Conservation (phyloP, 2,888 invertebrate genomes). For the Hypolimnas misippus region DNA sequence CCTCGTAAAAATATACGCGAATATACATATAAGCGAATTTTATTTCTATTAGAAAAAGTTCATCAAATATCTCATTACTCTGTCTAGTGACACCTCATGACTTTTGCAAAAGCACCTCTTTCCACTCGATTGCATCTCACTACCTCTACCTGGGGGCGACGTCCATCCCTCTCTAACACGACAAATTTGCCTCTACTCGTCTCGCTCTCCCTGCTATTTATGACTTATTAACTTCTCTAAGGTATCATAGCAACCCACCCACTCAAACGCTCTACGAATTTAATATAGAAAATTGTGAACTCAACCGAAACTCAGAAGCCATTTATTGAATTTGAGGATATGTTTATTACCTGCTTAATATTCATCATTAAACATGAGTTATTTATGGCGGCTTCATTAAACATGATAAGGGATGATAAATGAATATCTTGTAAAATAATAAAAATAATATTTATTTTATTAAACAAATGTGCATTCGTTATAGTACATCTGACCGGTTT, state of each 20-base stretch:
- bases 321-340: slow-evolving; percentile 74
- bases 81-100: slow-evolving; percentile 37
- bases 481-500: too few species aligned
- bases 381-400: neutral
- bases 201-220: slow-evolving; percentile 72
- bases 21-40: too few species aligned
- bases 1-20: too few species aligned
- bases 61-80: slow-evolving; percentile 25
- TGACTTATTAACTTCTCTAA: slow-evolving; percentile 83
- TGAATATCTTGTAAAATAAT: too few species aligned
- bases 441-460: too few species aligned
- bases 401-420: neutral
- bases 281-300: slow-evolving; percentile 82
- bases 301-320: slow-evolving; percentile 69
- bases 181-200: slow-evolving; percentile 47
- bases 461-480: too few species aligned
- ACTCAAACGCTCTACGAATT: slow-evolving; percentile 62
- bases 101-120: slow-evolving; percentile 75
- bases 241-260: slow-evolving; percentile 82
- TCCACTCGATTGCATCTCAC: slow-evolving; percentile 79
- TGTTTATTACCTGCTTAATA: slow-evolving; percentile 37
- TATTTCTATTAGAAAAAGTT: neutral
- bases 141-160: slow-evolving; percentile 69
- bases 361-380: slow-evolving; percentile 32
- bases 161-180: slow-evolving; percentile 56